Base-by-base conservation (phyloP, 64 coral and sea anemone species). In the Catalaphyllia jardinei region DNA sequence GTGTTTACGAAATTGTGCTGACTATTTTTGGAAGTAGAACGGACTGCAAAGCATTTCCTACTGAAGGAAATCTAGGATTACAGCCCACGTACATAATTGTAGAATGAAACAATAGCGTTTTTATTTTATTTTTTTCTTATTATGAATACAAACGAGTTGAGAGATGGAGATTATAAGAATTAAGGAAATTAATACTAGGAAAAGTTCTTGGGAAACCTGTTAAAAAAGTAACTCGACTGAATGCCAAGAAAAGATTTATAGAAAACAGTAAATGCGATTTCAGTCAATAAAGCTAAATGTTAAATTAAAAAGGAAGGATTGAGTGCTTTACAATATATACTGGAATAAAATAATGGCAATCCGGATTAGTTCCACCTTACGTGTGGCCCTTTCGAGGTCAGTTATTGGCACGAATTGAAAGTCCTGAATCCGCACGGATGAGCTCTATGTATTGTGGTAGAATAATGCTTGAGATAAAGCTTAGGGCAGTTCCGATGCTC, bases 51-150 rank as follows among this genome's bases (percentile, higher is more conserved):
- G 81, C 69, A 85, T 85, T 85, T 85, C 81, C 81, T 85, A 29
- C 62, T 52, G 46, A 85, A 20, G 81, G 81, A 85, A 85, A 71
- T 85, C 81, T 85, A 71, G 35, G 31, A 71, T 85, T 85, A 71
- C 81, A 71, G 22, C 81, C 62, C n/a, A 71, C 62, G 20, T 22
- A 50, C 31, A 50, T 71, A 71, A 6, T 80, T 61, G 13, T 28
- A 11, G 0, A 7, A 77, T 18, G 31, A 12, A 73, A 57, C 54
- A 69, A 27, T 10, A 27, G 65, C 65, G n/a, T 24, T 69, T 69
- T 69, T 0, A 24, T 27, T 69, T 25, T 11, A 11, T 22, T 27
- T 69, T 46, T 46, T 46, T 46, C 42, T 8, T 69, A 69, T 24
- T 24, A 27, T 69, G 54, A 69, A 25, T 69, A 69, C 65, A 69